Evolutionary conservation across 2,888 invertebrate genomes (phyloP).

Genomic region (Lithophane leautieri): DNA sequence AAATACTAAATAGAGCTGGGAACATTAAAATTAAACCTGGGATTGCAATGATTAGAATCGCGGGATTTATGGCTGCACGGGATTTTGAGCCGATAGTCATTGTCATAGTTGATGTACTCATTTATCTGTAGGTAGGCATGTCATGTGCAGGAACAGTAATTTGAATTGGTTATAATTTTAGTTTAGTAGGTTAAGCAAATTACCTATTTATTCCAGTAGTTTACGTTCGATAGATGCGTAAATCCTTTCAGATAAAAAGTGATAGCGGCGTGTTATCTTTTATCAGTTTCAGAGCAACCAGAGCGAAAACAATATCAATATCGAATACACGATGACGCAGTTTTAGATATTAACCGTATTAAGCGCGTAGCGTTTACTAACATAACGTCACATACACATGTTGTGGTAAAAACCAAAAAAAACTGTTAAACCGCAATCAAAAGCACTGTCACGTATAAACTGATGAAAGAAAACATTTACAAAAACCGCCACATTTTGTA

Average conservation of each 20-base stretch:
- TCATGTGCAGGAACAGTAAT: conserved; percentile 1
- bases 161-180: conserved; percentile 1
- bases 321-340: conserved; percentile 17
- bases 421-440: conserved; percentile 26
- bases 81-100: conserved; percentile 1
- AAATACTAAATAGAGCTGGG: conserved; percentile 55
- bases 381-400: conserved; percentile 14
- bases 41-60: conserved; percentile 19
- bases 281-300: conserved; percentile 32
- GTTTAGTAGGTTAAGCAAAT: background rate
- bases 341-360: conserved; percentile 16
- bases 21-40: conserved; percentile 25
- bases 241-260: conserved; percentile 14
- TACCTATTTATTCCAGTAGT: background rate
- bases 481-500: conserved; percentile 29
- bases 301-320: conserved; percentile 42
- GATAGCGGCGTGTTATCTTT: conserved; percentile 37
- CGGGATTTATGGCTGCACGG: conserved; percentile 19
- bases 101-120: conserved; percentile 15
- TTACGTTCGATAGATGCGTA: background rate
- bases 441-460: conserved; percentile 38
- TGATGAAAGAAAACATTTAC: conserved; percentile 46
- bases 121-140: background rate
- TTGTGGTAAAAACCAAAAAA: conserved; percentile 10
- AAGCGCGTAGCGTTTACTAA: conserved; percentile 5